phyloP scores from a whole-genome alignment of 2,888 invertebrate genomes.

The Acleris sparsana region DNA sequence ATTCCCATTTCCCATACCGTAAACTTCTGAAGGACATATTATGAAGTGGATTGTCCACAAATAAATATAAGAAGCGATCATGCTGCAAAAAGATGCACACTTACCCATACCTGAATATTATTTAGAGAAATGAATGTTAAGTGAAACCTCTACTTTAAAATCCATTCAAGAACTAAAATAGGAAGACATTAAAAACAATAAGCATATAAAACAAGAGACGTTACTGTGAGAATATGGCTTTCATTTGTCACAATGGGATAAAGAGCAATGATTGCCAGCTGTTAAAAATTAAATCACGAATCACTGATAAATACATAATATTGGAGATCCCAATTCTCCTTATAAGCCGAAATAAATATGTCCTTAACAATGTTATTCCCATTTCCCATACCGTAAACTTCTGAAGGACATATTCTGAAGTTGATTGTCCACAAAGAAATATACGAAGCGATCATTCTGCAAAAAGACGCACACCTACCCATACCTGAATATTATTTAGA shows the following conservation, averaged over 20 bases:
- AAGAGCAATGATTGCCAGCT: neutral
- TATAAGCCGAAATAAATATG: neutral
- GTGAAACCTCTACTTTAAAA: too few species aligned
- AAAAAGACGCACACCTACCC: neutral
- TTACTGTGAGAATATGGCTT: neutral
- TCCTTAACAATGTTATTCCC: neutral
- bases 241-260: neutral
- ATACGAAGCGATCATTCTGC: neutral
- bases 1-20: too few species aligned
- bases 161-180: too few species aligned
- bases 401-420: neutral
- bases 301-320: neutral
- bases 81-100: too few species aligned
- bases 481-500: neutral
- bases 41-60: slow-evolving; percentile 3
- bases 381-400: neutral
- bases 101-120: too few species aligned
- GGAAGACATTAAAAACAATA: too few species aligned
- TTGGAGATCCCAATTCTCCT: neutral
- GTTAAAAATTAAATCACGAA: neutral
- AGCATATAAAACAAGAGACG: neutral
- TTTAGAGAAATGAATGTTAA: too few species aligned
- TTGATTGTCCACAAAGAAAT: neutral
- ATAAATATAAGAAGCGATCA: too few species aligned
- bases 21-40: too few species aligned